Conservation (phyloP, 2,888 invertebrate species). For the Caenorhabditis parvicauda region DNA sequence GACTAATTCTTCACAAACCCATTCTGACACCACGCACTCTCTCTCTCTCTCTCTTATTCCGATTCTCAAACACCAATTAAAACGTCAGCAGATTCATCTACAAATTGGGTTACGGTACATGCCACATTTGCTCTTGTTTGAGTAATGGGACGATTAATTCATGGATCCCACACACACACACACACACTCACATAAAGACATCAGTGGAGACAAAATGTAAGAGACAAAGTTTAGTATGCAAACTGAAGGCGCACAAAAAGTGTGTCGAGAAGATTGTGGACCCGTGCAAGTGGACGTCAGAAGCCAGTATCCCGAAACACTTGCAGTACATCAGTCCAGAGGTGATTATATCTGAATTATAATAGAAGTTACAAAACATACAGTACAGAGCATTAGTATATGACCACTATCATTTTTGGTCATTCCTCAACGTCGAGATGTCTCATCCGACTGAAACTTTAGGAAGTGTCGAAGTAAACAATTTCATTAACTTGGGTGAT, state of each 20-base stretch:
- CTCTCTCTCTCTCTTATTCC: too few relatives aligned
- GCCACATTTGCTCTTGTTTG: too few relatives aligned
- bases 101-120: too few relatives aligned
- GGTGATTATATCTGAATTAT: slow-evolving; percentile 5
- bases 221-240: slow-evolving; percentile 80
- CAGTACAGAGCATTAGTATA: background rate
- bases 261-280: slow-evolving; percentile 88
- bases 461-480: background rate
- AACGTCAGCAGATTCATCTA: too few relatives aligned
- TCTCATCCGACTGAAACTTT: background rate
- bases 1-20: too few relatives aligned
- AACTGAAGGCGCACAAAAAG: slow-evolving; percentile 91
- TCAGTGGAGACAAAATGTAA: too few relatives aligned
- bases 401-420: background rate
- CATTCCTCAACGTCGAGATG: background rate
- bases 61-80: too few relatives aligned
- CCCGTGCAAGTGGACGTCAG: slow-evolving; percentile 95
- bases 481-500: too few relatives aligned
- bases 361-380: background rate
- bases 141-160: too few relatives aligned
- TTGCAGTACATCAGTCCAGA: slow-evolving; percentile 44
- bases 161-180: too few relatives aligned
- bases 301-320: slow-evolving; percentile 74
- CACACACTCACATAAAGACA: too few relatives aligned
- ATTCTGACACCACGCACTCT: too few relatives aligned